A percentile compares a stretch with the other conserved stretches of the same genome.
phyloP scores from a whole-genome alignment of 2,797 vertebrate genomes.

The Trematomus bernacchii region DNA sequence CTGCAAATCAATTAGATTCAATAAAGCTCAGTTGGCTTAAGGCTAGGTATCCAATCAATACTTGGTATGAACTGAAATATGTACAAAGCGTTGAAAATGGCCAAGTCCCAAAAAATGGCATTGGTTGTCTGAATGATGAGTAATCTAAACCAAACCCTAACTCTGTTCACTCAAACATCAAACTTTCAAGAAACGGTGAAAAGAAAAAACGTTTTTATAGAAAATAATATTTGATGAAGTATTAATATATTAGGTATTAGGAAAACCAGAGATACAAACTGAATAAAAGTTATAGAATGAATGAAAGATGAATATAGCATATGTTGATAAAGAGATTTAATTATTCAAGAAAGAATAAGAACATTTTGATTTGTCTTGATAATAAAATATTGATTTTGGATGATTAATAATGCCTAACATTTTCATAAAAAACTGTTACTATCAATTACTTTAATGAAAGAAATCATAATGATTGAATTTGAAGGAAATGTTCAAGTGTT shows the following conservation, averaged over 20 bases:
- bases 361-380: background rate
- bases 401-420: background rate
- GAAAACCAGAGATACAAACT: background rate
- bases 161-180: too few relatives aligned
- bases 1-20: background rate
- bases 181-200: background rate
- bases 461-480: background rate
- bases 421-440: background rate
- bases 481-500: background rate
- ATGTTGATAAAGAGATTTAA: too few relatives aligned
- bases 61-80: background rate
- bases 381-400: background rate
- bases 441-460: background rate
- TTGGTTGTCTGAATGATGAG: too few relatives aligned
- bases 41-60: background rate
- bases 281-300: background rate
- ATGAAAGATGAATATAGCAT: too few relatives aligned
- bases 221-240: background rate
- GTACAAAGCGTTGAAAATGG: background rate
- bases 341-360: background rate
- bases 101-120: background rate
- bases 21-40: conserved; percentile 1
- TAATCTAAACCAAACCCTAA: too few relatives aligned
- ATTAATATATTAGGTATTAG: too few relatives aligned
- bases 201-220: background rate